Base-by-base conservation (phyloP, 1,140 invertebrate species). In the Physella acuta region DNA sequence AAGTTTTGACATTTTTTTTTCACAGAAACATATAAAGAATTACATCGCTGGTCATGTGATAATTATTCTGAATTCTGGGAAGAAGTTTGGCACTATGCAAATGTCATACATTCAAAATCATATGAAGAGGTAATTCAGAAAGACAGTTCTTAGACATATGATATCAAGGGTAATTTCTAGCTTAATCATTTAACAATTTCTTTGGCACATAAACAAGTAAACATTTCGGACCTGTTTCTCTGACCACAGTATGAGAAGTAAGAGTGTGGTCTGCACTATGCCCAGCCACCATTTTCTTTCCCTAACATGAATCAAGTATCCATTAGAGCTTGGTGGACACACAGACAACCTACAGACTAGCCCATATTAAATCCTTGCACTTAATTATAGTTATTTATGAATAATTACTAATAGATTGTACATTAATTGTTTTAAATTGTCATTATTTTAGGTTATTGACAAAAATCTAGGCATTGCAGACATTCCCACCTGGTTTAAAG, bases 401-500 rank as follows among this genome's bases (percentile, higher is more conserved):
- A 33, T 31, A 11, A 65, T 68, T 36, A 67, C 39, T 28, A 14
- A 0, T 36, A 16, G 24, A 34, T 20, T 39, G 33, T 30, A n/a
- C n/a, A n/a, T n/a, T n/a, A n/a, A n/a, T n/a, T n/a, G n/a, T n/a
- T n/a, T n/a, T n/a, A n/a, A 31, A 37, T 26, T 60, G 39, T 44
- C 51, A 74, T 61, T 60, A 44, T 74, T 75, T 24, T 59, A 85
- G 84, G 82, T 86, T 24, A 73, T 87, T 24, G 81, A 86, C 62
- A 79, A 78, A 70, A 73, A 73, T 0, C 83, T 82, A 71, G 66
- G 53, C 24, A 87, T 87, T 34, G 67, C 74, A 33, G 84, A 86
- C n/a, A 81, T 86, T 65, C 86, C 87, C 17, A 78, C 82, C 73
- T 88, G 87, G 87, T 88, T 88, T 75, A 59, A 74, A 34, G 85